Conservation (phyloP, 2,888 invertebrate species). For the Oithona nana region DNA sequence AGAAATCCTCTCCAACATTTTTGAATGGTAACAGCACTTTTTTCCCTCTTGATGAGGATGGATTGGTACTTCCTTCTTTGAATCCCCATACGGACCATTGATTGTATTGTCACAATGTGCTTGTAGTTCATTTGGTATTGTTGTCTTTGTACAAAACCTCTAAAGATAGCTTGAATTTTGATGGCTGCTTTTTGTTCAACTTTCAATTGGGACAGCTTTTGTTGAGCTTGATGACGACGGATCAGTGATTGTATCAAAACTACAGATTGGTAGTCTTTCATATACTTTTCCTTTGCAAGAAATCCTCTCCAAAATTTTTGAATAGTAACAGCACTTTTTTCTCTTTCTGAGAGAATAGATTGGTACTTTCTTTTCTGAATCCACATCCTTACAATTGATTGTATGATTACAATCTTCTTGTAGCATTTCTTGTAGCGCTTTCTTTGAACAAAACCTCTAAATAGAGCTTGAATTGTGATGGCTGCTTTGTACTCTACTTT, state of each 20-base stretch:
- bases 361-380: not conserved
- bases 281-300: not conserved
- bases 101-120: slow-evolving; percentile 3
- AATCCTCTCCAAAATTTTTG: not conserved
- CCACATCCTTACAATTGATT: not conserved
- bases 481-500: not conserved
- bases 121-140: not conserved
- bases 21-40: not conserved
- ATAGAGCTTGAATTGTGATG: not conserved
- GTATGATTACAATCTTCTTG: not conserved
- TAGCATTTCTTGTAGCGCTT: not conserved
- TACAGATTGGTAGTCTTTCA: not conserved
- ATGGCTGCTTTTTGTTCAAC: not conserved
- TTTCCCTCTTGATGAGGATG: not conserved
- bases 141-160: not conserved
- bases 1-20: not conserved
- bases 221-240: not conserved
- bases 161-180: not conserved
- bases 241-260: not conserved
- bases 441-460: not conserved
- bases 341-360: not conserved
- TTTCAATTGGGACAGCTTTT: not conserved
- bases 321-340: not conserved
- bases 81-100: not conserved
- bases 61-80: not conserved